Base-by-base conservation (phyloP, 2,888 invertebrate species). In the Phalera bucephala region DNA sequence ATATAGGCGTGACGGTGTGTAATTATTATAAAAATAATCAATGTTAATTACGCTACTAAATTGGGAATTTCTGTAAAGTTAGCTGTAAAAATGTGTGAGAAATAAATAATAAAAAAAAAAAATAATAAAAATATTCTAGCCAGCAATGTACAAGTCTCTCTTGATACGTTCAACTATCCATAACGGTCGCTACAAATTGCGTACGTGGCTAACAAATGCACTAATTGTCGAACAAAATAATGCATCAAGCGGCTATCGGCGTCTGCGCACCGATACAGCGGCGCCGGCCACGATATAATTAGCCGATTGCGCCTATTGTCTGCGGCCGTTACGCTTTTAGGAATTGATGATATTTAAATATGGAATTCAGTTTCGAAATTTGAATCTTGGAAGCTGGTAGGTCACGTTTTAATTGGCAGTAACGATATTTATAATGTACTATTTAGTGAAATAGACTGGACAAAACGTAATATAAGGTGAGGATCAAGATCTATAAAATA, bases 151-250 rank as follows among this genome's bases (percentile, higher is more conserved):
- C 17, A 10, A 12, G 17, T 9, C 9, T 29, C 21, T 7, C 27
- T 10, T 8, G 28, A 48, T 40, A 39, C 11, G 27, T 11, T 36
- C 35, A 28, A 13, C 6, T 3, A 27, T 29, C 19, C 20, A 13
- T 36, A 36, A 34, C 1, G n/a, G 28, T 32, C 17, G 12, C 33
- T 38, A 61, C 57, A 63, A 66, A 68, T 64, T 59, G 63, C 45
- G 42, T 52, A 33, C 42, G n/a, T 49, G 29, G 38, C 39, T 45
- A 67, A 54, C 61, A 60, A 63, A 70, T 60, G 60, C 69, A 69
- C 77, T 80, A 82, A 80, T 81, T 79, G 77, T 70, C 40, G 38
- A 50, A 70, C 73, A 73, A 77, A 79, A 75, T 78, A 80, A 80
- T 80, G 75, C 73, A 74, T 81, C 79, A 74, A 57, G 40, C 36